A percentile compares a stretch with the other conserved stretches of the same genome.
These are phyloP conservation scores for Andricus curvator DNA, from an alignment of 2,888 invertebrate genomes.

Conservation along the genomic window DNA sequence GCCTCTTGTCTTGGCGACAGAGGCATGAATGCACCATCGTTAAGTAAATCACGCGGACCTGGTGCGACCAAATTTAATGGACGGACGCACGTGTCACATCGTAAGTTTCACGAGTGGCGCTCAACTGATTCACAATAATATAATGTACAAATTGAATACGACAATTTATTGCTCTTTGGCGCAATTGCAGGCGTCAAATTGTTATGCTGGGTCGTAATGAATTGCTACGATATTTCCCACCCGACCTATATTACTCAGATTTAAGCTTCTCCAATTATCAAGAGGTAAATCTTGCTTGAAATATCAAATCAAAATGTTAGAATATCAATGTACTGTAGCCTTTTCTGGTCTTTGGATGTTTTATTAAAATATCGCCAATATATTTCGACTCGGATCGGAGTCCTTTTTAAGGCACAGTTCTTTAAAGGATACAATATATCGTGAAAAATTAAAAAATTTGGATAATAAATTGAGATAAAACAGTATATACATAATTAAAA, in stretches of 20 bases:
- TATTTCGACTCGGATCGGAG: too few species aligned
- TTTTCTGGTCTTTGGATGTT: too few species aligned
- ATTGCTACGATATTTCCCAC: background rate
- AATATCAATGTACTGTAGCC: too few species aligned
- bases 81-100: conserved; percentile 36
- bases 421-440: too few species aligned
- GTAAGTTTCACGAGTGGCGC: conserved; percentile 29
- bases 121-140: conserved; percentile 16
- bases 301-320: background rate
- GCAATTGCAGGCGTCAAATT: conserved; percentile 34
- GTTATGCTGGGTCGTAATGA: background rate
- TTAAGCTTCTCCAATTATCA: background rate
- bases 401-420: too few species aligned
- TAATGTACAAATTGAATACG: conserved; percentile 26
- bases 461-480: too few species aligned
- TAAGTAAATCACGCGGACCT: conserved; percentile 65
- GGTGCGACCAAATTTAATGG: conserved; percentile 65
- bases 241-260: background rate
- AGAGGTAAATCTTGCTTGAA: background rate
- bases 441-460: too few species aligned
- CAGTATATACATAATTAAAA: too few species aligned
- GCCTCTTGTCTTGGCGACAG: conserved; percentile 50
- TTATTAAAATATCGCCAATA: too few species aligned
- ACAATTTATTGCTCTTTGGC: conserved; percentile 25
- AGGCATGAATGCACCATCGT: conserved; percentile 62